phyloP scores from a whole-genome alignment of 2,888 invertebrate genomes.

The Gari tellinella region DNA sequence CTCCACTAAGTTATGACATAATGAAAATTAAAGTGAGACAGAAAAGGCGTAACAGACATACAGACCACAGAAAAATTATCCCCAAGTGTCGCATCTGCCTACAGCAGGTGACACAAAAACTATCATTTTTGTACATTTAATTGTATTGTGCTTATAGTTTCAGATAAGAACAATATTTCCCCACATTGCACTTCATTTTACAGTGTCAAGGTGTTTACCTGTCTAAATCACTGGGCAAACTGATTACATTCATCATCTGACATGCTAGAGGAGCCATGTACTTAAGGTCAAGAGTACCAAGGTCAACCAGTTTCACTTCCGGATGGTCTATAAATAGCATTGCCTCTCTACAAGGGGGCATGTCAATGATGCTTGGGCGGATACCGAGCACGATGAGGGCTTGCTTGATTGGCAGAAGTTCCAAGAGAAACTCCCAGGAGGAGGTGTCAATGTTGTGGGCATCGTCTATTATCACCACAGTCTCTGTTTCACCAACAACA shows the following conservation, averaged over 20 bases:
- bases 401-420: slow-evolving; percentile 51
- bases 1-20: no score
- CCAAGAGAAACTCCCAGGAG: slow-evolving; percentile 84
- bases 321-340: slow-evolving; percentile 49
- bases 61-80: no score
- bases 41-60: no score
- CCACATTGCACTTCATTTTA: no score
- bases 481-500: slow-evolving; percentile 36
- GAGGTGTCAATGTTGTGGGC: slow-evolving; percentile 86
- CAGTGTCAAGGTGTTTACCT: no score
- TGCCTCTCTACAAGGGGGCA: slow-evolving; percentile 57
- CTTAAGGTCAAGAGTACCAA: slow-evolving; percentile 64
- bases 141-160: no score
- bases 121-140: no score
- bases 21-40: no score
- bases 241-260: slow-evolving; percentile 75
- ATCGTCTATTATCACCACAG: slow-evolving; percentile 87
- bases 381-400: slow-evolving; percentile 59
- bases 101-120: no score
- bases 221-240: slow-evolving; percentile 72
- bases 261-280: slow-evolving; percentile 75
- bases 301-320: slow-evolving; percentile 51
- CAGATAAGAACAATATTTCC: no score
- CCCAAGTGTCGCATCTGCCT: no score
- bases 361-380: slow-evolving; percentile 58